Evolutionary conservation across 1,140 invertebrate genomes (phyloP).

Genomic region (Psilanteris sp.): DNA sequence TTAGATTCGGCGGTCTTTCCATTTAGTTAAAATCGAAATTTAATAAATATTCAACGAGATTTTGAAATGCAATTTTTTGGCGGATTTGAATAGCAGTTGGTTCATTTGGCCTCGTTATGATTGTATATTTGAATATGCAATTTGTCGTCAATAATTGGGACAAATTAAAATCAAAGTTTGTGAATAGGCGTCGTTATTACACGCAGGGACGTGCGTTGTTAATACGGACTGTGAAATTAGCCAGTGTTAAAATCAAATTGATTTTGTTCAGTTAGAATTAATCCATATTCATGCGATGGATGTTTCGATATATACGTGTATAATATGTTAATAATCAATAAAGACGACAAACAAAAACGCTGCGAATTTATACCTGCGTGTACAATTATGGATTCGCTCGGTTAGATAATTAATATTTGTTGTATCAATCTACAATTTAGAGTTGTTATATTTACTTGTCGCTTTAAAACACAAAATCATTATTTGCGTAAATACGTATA

Average conservation of each 20-base stretch:
- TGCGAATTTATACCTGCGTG: too few relatives aligned
- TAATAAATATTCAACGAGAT: constrained; percentile 5
- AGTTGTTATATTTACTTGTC: too few relatives aligned
- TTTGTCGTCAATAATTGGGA: constrained; percentile 12
- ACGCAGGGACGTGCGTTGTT: constrained; percentile 3
- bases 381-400: too few relatives aligned
- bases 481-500: too few relatives aligned
- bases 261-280: not conserved
- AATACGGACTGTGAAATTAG: constrained; percentile 7
- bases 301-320: not conserved
- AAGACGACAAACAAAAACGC: too few relatives aligned
- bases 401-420: too few relatives aligned
- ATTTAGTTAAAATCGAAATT: constrained; percentile 8
- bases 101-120: constrained; percentile 4
- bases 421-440: too few relatives aligned
- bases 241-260: constrained; percentile 6
- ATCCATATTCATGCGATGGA: constrained; percentile 13
- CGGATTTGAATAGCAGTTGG: too few relatives aligned
- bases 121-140: constrained; percentile 20
- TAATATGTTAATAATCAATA: constrained; percentile 5
- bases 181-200: not conserved
- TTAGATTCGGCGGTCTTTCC: constrained; percentile 5
- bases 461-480: too few relatives aligned
- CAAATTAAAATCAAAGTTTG: constrained; percentile 20
- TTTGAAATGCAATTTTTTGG: not conserved